These are phyloP conservation scores for Sericinus montela DNA, from an alignment of 2,888 invertebrate species.

Conservation along the genomic window DNA sequence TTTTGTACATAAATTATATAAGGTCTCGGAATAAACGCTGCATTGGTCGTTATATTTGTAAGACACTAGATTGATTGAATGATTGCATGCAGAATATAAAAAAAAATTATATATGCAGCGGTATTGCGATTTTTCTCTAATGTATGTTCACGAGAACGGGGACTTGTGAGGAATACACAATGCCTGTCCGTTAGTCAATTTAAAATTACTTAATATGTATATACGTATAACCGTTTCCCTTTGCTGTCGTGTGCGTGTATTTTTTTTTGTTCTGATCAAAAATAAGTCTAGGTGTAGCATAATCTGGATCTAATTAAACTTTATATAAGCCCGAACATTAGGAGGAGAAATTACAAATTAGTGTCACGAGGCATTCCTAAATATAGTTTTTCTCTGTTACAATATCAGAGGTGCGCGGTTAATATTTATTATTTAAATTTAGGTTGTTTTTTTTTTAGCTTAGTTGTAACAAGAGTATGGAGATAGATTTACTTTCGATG, in stretches of 20 bases:
- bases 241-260: neutral
- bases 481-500: conserved; percentile 22
- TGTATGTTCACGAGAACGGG: neutral
- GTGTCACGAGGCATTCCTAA: conserved; percentile 43
- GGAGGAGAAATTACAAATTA: neutral
- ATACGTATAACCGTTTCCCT: neutral
- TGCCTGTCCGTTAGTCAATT: neutral
- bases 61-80: neutral
- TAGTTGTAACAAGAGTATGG: conserved; percentile 30
- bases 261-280: neutral
- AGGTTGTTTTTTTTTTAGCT: conserved; percentile 37
- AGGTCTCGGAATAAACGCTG: no score
- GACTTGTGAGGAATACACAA: neutral
- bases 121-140: neutral
- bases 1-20: no score
- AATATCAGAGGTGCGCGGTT: conserved; percentile 48
- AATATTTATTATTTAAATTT: conserved; percentile 57
- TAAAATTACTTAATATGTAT: neutral
- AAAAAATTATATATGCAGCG: neutral
- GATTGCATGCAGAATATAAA: neutral
- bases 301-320: neutral
- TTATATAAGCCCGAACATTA: neutral
- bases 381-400: conserved; percentile 32
- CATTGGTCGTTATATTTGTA: no score
- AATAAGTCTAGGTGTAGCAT: neutral